phyloP scores from a whole-genome alignment of 2,888 invertebrate genomes.

The Chymomyza fuscimana region DNA sequence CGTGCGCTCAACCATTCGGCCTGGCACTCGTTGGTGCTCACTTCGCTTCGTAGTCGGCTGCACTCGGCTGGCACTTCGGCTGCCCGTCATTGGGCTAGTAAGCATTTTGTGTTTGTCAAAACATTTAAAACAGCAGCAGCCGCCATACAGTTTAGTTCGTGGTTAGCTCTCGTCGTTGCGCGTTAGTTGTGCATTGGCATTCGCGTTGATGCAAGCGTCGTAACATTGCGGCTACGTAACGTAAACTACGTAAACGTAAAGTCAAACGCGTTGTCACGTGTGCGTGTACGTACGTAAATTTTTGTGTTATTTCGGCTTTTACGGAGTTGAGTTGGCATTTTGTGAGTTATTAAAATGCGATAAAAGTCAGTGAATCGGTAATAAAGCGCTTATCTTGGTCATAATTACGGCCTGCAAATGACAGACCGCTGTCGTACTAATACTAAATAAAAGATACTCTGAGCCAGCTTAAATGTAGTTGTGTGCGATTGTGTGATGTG shows the following conservation, averaged over 20 bases:
- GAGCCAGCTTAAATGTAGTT: background rate
- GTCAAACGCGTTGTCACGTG: conserved; percentile 9
- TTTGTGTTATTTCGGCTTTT: background rate
- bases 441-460: conserved; percentile 3
- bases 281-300: conserved; percentile 24
- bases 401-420: conserved; percentile 61
- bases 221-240: conserved; percentile 17
- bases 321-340: conserved; percentile 56
- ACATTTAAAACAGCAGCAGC: conserved; percentile 44
- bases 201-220: conserved; percentile 16
- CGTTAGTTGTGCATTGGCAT: conserved; percentile 67
- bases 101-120: conserved; percentile 11
- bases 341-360: conserved; percentile 75
- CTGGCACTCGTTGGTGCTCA: background rate
- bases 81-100: background rate
- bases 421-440: conserved; percentile 28
- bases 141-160: conserved; percentile 30
- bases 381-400: conserved; percentile 72
- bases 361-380: conserved; percentile 75
- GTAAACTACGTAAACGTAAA: conserved; percentile 10
- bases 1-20: conserved; percentile 11
- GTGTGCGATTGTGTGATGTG: conserved; percentile 9
- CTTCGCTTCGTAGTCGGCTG: background rate
- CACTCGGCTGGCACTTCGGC: background rate
- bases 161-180: conserved; percentile 17